phyloP scores from a whole-genome alignment of 2,888 invertebrate genomes.

The Sarcophaga subvicina region DNA sequence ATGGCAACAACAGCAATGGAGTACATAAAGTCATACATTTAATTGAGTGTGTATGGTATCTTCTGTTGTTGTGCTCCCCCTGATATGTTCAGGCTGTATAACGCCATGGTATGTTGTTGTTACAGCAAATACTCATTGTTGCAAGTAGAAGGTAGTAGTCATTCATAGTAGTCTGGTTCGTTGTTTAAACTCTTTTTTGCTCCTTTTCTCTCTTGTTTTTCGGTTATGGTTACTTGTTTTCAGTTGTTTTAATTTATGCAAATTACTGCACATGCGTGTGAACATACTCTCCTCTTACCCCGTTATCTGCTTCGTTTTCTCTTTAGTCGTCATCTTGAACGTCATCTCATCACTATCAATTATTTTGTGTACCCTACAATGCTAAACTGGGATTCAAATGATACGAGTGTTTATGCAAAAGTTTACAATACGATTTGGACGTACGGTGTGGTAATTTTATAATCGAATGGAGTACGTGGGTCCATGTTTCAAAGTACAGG shows the following conservation, averaged over 20 bases:
- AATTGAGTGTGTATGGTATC: conserved; percentile 35
- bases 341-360: conserved; percentile 3
- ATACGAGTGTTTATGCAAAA: too few species aligned
- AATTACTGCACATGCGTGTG: conserved; percentile 72
- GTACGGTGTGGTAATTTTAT: too few species aligned
- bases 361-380: conserved; percentile 8
- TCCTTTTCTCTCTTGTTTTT: conserved; percentile 7
- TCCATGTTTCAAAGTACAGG: too few species aligned
- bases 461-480: too few species aligned
- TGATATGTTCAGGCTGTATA: conserved; percentile 7
- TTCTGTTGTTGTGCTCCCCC: not conserved
- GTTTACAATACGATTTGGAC: too few species aligned
- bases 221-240: conserved; percentile 42
- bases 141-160: conserved; percentile 31
- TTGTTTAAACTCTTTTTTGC: too few species aligned
- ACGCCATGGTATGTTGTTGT: not conserved
- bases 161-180: conserved; percentile 37
- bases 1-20: conserved; percentile 26
- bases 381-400: not conserved
- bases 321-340: conserved; percentile 5
- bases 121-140: conserved; percentile 16
- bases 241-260: conserved; percentile 70
- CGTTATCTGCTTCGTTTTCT: not conserved
- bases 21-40: conserved; percentile 17
- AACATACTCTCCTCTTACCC: conserved; percentile 63